These are phyloP conservation scores for Mylabris sibirica DNA, from an alignment of 2,888 invertebrate genomes.

Conservation along the genomic window DNA sequence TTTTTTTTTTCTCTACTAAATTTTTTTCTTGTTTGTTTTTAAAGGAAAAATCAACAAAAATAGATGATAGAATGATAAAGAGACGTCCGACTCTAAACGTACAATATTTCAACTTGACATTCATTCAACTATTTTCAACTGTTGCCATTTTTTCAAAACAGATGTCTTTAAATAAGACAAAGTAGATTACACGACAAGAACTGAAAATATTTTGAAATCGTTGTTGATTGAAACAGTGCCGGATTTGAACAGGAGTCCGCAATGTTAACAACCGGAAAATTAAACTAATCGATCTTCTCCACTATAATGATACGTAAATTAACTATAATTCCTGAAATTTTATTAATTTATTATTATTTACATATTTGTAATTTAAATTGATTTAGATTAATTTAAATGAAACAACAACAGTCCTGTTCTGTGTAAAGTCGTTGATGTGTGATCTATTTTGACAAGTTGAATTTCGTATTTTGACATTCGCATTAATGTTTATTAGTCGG, in stretches of 20 bases:
- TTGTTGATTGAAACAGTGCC: not conserved
- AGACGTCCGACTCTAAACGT: not conserved
- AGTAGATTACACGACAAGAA: constrained; percentile 7
- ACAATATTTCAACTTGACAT: constrained; percentile 2
- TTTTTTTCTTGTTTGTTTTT: not conserved
- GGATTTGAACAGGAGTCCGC: not conserved
- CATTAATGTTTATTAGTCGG: constrained; percentile 2
- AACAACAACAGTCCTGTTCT: not conserved
- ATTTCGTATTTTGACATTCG: constrained; percentile 10
- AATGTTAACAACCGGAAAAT: not conserved
- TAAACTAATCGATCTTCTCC: not conserved
- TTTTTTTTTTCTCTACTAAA: constrained; percentile 34
- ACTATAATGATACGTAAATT: not conserved
- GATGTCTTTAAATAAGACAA: constrained; percentile 5
- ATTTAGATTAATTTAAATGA: not conserved
- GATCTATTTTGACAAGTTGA: constrained; percentile 3
- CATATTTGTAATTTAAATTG: not conserved
- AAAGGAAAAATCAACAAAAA: constrained; percentile 5
- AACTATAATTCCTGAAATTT: not conserved
- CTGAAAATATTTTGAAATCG: not conserved
- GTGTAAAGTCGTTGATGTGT: not conserved
- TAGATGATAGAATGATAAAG: not conserved
- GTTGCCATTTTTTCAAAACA: constrained; percentile 6
- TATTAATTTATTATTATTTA: not conserved
- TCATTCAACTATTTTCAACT: not conserved